phyloP scores from a whole-genome alignment of 2,888 invertebrate genomes.

The Eupithecia centaureata region DNA sequence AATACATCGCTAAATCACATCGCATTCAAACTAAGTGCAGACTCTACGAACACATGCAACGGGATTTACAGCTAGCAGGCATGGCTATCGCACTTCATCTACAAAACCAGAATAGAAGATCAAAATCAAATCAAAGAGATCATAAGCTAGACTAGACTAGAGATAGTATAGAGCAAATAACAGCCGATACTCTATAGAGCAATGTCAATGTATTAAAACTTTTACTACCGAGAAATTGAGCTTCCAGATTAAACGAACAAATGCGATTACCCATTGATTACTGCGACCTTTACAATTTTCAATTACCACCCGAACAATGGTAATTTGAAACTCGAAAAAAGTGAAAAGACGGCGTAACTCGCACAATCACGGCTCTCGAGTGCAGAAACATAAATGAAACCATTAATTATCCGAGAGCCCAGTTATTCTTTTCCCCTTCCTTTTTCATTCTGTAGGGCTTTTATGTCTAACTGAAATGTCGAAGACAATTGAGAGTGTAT shows the following conservation, averaged over 20 bases:
- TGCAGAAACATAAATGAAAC: constrained; percentile 83
- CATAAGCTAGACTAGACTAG: neutral
- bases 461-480: constrained; percentile 75
- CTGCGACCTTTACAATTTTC: constrained; percentile 66
- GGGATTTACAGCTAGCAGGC: constrained; percentile 1
- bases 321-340: constrained; percentile 72
- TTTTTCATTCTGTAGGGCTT: constrained; percentile 43
- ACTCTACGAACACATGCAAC: constrained; percentile 4
- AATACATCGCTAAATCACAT: constrained; percentile 44
- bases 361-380: constrained; percentile 80
- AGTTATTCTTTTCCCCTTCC: constrained; percentile 66
- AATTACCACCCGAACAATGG: constrained; percentile 75
- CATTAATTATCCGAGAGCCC: constrained; percentile 82
- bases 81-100: constrained; percentile 5
- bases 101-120: neutral
- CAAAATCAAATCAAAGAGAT: neutral
- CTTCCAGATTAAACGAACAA: constrained; percentile 32
- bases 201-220: neutral
- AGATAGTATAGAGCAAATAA: neutral
- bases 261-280: constrained; percentile 49
- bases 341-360: constrained; percentile 70
- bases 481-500: constrained; percentile 76
- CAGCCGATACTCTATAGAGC: neutral
- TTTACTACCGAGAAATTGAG: constrained; percentile 28
- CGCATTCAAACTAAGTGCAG: constrained; percentile 43